These are phyloP conservation scores for Syngnathus scovelli DNA, from an alignment of 2,113 vertebrate genomes.

Conservation along the genomic window DNA sequence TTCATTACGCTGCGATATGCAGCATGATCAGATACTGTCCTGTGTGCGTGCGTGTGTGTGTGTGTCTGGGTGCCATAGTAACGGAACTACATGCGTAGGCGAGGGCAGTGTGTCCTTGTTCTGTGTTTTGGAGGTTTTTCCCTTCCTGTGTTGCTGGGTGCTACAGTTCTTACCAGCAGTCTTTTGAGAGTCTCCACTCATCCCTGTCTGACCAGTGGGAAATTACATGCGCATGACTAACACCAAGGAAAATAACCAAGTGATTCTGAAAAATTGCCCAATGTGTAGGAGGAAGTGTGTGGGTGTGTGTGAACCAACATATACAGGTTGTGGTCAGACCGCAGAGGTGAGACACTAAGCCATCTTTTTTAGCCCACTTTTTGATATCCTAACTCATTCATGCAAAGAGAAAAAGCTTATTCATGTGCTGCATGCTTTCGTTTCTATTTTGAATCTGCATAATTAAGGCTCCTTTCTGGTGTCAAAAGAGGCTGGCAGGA, in stretches of 20 bases:
- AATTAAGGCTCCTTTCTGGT: not conserved
- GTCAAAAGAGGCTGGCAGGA: conserved; percentile 17
- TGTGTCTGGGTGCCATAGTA: conserved; percentile 41
- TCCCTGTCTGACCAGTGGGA: conserved; percentile 12
- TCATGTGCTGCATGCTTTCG: conserved; percentile 2
- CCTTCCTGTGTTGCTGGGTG: conserved; percentile 45
- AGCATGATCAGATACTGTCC: conserved; percentile 39
- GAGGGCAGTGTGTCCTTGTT: conserved; percentile 39
- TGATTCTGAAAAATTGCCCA: not conserved
- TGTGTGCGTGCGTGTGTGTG: not conserved
- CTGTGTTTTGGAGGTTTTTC: conserved; percentile 15
- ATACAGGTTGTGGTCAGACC: too few species aligned
- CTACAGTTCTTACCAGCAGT: conserved; percentile 21
- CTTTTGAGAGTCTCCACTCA: conserved; percentile 14
- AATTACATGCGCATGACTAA: not conserved
- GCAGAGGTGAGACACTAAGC: not conserved
- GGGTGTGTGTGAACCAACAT: too few species aligned
- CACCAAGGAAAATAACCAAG: not conserved
- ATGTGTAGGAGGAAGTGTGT: too few species aligned
- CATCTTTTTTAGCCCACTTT: not conserved
- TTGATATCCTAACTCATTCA: not conserved
- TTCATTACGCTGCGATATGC: conserved; percentile 40
- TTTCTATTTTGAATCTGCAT: conserved; percentile 15
- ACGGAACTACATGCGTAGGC: conserved; percentile 44
- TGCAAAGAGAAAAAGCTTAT: conserved; percentile 6